These are phyloP conservation scores for Meloidogyne exigua DNA, from an alignment of 1,140 invertebrate species.

Conservation along the genomic window DNA sequence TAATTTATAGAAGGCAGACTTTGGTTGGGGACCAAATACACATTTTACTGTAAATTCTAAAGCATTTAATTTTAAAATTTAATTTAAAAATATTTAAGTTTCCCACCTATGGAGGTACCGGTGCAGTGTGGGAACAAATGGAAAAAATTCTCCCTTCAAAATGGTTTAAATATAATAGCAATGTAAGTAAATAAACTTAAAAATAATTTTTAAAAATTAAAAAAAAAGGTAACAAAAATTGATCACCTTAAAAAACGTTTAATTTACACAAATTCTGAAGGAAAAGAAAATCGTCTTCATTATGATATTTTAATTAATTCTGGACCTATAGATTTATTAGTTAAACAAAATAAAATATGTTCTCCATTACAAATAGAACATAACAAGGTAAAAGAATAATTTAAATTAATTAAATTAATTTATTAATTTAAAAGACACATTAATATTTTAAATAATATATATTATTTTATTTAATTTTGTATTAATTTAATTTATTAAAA, in stretches of 20 bases:
- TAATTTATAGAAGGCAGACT: conserved; percentile 56
- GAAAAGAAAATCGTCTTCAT: conserved; percentile 31
- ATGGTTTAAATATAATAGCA: conserved; percentile 56
- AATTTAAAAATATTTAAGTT: conserved; percentile 35
- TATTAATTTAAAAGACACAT: too few relatives aligned
- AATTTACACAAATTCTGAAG: conserved; percentile 38
- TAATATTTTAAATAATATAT: too few relatives aligned
- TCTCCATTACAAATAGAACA: conserved; percentile 49
- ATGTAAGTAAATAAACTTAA: conserved; percentile 36
- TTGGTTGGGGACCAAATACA: conserved; percentile 63
- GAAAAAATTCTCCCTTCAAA: conserved; percentile 53
- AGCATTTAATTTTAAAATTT: not conserved
- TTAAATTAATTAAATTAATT: not conserved
- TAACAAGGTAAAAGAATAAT: conserved; percentile 48
- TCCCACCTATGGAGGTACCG: conserved; percentile 63
- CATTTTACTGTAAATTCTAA: conserved; percentile 37
- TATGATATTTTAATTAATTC: conserved; percentile 61
- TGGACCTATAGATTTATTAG: conserved; percentile 57
- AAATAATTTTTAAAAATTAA: conserved; percentile 9
- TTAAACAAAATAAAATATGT: conserved; percentile 57
- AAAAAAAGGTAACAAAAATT: conserved; percentile 44
- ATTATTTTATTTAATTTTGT: too few relatives aligned
- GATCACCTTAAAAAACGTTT: conserved; percentile 50
- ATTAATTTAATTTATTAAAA: too few relatives aligned
- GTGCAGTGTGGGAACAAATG: conserved; percentile 62